A percentile compares a stretch with the other conserved stretches of the same genome.
phyloP scores from a whole-genome alignment of 2,113 vertebrate genomes.

The Neotragus moschatus region DNA sequence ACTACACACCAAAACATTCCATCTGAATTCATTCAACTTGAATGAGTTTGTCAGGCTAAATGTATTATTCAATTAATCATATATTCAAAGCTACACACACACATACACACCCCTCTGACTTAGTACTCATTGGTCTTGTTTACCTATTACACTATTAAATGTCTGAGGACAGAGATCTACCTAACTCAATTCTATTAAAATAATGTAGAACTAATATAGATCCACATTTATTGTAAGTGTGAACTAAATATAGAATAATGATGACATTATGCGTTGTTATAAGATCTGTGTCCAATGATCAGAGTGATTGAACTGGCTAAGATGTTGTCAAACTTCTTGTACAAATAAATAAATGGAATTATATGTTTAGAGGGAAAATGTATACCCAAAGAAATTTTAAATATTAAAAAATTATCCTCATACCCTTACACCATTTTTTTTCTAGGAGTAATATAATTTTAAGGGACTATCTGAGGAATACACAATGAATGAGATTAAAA shows the following conservation, averaged over 20 bases:
- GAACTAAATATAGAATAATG: neutral
- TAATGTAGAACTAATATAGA: neutral
- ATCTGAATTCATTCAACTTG: neutral
- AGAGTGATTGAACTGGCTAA: neutral
- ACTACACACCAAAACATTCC: neutral
- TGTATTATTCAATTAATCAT: neutral
- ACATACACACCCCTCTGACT: neutral
- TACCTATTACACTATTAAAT: neutral
- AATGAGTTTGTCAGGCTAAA: neutral
- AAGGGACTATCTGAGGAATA: neutral
- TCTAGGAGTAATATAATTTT: neutral
- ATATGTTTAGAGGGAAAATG: neutral
- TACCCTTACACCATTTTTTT: neutral
- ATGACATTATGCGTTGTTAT: neutral
- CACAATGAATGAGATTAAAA: neutral
- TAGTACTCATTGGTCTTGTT: neutral
- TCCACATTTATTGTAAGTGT: neutral
- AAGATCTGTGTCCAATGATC: neutral
- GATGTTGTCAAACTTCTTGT: neutral
- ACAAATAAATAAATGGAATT: neutral
- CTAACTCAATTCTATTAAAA: neutral
- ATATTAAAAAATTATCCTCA: neutral
- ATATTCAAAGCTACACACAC: neutral
- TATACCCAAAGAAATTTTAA: neutral
- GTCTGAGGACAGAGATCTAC: neutral